Percentiles rank a stretch among this genome's conserved stretches.
Evolutionary conservation across 2,113 vertebrate species (phyloP).

Genomic region (Amia ocellicauda): DNA sequence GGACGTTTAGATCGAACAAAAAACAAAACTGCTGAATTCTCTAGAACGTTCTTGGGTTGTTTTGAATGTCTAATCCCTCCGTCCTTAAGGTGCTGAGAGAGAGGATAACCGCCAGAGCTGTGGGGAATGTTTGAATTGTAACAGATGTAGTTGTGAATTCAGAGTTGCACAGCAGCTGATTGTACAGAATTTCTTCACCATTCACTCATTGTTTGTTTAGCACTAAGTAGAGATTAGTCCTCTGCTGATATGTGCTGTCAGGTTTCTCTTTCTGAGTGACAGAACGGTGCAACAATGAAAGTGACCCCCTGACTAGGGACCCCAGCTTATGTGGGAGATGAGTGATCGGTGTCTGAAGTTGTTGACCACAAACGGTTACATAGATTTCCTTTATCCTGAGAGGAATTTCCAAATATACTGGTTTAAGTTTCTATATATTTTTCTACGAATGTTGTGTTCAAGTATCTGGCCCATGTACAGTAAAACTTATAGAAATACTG

Average conservation of each 20-base stretch:
- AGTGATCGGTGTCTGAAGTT: conserved; percentile 45
- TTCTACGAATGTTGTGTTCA: too few relatives aligned
- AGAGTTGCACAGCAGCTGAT: neutral
- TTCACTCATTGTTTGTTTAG: conserved; percentile 56
- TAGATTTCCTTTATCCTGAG: too few relatives aligned
- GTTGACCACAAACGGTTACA: too few relatives aligned
- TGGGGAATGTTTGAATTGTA: conserved; percentile 1
- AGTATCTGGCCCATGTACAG: too few relatives aligned
- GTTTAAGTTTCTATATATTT: too few relatives aligned
- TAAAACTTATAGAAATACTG: too few relatives aligned
- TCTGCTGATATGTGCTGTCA: conserved; percentile 62
- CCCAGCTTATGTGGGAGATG: conserved; percentile 36
- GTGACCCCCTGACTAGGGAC: conserved; percentile 37
- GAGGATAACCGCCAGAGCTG: conserved; percentile 40
- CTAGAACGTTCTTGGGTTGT: conserved; percentile 49
- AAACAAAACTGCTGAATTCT: too few relatives aligned
- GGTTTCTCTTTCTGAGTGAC: conserved; percentile 23
- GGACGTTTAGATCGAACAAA: too few relatives aligned
- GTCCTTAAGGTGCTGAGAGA: conserved; percentile 22
- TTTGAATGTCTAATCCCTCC: conserved; percentile 32
- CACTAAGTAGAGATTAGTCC: conserved; percentile 60
- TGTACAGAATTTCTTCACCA: neutral
- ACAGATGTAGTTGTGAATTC: neutral
- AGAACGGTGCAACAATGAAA: conserved; percentile 40
- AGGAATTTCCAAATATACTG: too few relatives aligned